phyloP scores from a whole-genome alignment of 1,140 invertebrate genomes.

The Drosophila kurseongensis region DNA sequence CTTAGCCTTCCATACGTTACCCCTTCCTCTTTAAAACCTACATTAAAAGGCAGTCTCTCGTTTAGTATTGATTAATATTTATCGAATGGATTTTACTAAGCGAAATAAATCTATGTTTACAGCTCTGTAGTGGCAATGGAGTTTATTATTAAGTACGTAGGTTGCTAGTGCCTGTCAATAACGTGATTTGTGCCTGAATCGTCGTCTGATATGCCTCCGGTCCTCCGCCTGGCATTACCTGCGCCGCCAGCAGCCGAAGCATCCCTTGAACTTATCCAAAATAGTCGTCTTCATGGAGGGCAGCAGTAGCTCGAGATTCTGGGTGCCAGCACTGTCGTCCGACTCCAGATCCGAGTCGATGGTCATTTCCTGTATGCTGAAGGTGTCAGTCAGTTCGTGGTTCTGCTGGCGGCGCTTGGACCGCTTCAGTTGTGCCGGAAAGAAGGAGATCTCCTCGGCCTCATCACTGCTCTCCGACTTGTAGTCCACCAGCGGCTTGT shows the following conservation, averaged over 20 bases:
- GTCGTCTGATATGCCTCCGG: conserved; percentile 15
- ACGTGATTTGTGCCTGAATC: conserved; percentile 69
- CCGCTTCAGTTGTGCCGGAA: conserved; percentile 74
- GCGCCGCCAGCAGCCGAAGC: conserved; percentile 72
- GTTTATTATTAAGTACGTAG: conserved; percentile 50
- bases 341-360: conserved; percentile 81
- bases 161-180: conserved; percentile 73
- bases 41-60: not conserved
- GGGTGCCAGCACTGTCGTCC: conserved; percentile 79
- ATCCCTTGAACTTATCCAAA: conserved; percentile 74
- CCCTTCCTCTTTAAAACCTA: not conserved
- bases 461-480: conserved; percentile 83
- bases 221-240: conserved; percentile 59
- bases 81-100: conserved; percentile 48
- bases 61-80: conserved; percentile 42
- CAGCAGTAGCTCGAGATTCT: conserved; percentile 79
- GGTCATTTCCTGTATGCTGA: conserved; percentile 84
- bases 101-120: conserved; percentile 64
- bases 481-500: conserved; percentile 83
- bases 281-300: conserved; percentile 75
- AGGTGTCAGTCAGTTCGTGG: conserved; percentile 79
- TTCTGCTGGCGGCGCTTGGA: conserved; percentile 69
- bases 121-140: conserved; percentile 63
- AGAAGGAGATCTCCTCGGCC: conserved; percentile 80
- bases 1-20: not conserved